Evolutionary conservation across 1,140 invertebrate species (phyloP).

Genomic region (Drosophila varians): DNA sequence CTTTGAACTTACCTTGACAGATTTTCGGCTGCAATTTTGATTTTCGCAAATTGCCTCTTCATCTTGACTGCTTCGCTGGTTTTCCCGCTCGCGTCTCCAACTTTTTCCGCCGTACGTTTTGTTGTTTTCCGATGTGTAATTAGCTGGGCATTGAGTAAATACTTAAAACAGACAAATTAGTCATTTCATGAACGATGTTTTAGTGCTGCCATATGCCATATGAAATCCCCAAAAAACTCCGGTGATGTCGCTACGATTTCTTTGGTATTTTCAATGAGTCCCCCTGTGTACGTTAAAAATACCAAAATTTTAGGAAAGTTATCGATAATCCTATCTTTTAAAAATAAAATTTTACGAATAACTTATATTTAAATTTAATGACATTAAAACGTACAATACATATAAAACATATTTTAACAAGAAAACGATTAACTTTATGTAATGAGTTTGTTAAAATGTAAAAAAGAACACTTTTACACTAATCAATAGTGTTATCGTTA

Average conservation of each 20-base stretch:
- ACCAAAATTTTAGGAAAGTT: neutral
- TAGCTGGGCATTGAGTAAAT: slow-evolving; percentile 73
- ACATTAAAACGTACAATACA: too few species aligned
- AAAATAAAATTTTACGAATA: too few species aligned
- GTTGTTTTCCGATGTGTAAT: slow-evolving; percentile 55
- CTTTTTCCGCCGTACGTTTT: slow-evolving; percentile 54
- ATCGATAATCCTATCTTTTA: too few species aligned
- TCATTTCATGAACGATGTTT: slow-evolving; percentile 69
- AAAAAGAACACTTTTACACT: too few species aligned
- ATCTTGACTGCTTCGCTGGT: slow-evolving; percentile 66
- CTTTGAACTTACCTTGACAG: slow-evolving; percentile 83
- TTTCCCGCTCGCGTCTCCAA: slow-evolving; percentile 51
- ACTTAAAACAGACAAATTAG: slow-evolving; percentile 78
- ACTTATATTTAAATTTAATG: too few species aligned
- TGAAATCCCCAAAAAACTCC: neutral
- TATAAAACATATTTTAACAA: too few species aligned
- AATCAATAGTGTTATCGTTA: neutral
- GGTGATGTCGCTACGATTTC: neutral
- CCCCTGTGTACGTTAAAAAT: neutral
- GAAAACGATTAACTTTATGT: too few species aligned
- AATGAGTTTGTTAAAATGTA: too few species aligned
- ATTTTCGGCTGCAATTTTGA: slow-evolving; percentile 83
- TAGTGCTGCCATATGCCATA: neutral
- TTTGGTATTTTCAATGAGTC: neutral
- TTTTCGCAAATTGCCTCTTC: slow-evolving; percentile 84